These are phyloP conservation scores for Sipunculus nudus DNA, from an alignment of 2,888 invertebrate species.

Conservation along the genomic window DNA sequence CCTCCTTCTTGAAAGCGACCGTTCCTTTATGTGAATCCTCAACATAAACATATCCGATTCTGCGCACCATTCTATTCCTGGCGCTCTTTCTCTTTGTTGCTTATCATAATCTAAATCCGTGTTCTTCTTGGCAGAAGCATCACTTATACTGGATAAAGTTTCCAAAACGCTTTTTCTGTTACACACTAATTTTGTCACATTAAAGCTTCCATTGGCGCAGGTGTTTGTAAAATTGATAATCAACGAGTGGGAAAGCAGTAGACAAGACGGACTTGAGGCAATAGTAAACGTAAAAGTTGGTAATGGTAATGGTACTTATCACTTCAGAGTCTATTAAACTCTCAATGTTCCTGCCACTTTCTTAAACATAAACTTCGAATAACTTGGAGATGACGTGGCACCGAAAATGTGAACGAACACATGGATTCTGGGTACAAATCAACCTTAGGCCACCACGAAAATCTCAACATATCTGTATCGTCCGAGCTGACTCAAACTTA, in stretches of 20 bases:
- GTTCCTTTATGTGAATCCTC: neutral
- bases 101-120: neutral
- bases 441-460: slow-evolving; percentile 23
- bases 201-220: neutral
- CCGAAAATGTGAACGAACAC: slow-evolving; percentile 13
- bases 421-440: neutral
- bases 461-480: slow-evolving; percentile 27
- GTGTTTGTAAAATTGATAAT: neutral
- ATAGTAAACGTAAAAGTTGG: neutral
- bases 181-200: neutral
- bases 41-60: neutral
- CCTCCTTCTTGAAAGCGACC: neutral
- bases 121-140: no score
- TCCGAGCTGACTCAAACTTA: slow-evolving; percentile 18
- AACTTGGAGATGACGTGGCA: slow-evolving; percentile 7
- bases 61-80: neutral
- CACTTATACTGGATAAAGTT: no score
- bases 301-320: neutral
- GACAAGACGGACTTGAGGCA: neutral
- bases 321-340: neutral
- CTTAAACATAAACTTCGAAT: slow-evolving; percentile 5
- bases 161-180: neutral
- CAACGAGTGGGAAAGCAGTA: neutral
- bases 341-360: neutral
- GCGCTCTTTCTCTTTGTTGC: neutral